Base-by-base conservation (phyloP, 2,888 invertebrate species). In the Chrysina gloriosa region DNA sequence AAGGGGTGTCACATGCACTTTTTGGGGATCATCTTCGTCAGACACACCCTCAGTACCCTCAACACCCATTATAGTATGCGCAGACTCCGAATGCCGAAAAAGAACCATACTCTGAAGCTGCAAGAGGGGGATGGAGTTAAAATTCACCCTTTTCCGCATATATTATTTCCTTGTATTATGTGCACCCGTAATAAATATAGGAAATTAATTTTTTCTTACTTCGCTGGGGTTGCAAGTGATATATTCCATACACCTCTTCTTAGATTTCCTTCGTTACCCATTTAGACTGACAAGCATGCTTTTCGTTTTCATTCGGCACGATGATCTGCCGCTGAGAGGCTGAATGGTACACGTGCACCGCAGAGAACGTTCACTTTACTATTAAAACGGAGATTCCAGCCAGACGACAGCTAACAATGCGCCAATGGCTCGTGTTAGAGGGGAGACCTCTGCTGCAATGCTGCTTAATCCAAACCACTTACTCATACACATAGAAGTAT, bases 1-100 rank as follows among this genome's bases (percentile, higher is more conserved):
- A 86, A 88, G 87, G 70, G 87, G 85, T 79, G 87, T 81, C 76
- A 88, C 80, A 66, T 14, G 50, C 63, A 86, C 84, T 56, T 86
- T 87, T 45, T 86, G 84, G 76, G 86, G 86, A 68, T 78, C 76
- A 54, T 76, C 77, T 54, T 84, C 84, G 70, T 84, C 84, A 63
- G 78, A 76, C 72, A 75, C 82, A 84, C 72, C 86, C 85, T 66
- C 85, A 79, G 70, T 84, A 84, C 85, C 86, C 85, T 65, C 85
- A 79, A 70, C 84, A 84, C 85, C 85, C 85, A 69, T 71, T 69
- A 75, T 74, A 48, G 58, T 70, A 48, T 78, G 73, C 73, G 72
- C 75, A 71, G 72, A 74, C 74, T 72, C 73, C 71, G 76, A 74
- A 61, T 71, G 71, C 27, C 72, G 70, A 64, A 73, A 72, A 54